Percentiles rank a stretch among this genome's conserved stretches.
Conservation (phyloP, 1,140 invertebrate genomes). For the Diorhabda sublineata region DNA sequence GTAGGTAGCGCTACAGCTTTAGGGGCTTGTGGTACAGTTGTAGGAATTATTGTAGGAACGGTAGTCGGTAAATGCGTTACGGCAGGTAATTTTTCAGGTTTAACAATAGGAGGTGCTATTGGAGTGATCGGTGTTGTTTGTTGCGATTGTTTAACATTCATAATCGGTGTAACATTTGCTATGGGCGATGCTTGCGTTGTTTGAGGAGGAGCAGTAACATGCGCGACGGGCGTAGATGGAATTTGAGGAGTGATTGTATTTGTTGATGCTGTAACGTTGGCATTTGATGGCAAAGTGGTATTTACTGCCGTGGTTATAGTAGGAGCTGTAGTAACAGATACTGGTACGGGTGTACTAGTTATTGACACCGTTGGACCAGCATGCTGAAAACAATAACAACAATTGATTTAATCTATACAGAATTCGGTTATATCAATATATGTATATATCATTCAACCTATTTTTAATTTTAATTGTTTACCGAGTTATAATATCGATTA, state of each 20-base stretch:
- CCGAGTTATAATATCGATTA: too few relatives aligned
- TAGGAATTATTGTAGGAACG: slow-evolving; percentile 20
- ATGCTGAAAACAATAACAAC: not conserved
- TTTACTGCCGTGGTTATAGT: slow-evolving; percentile 12
- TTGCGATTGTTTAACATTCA: slow-evolving; percentile 11
- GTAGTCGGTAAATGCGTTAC: slow-evolving; percentile 12
- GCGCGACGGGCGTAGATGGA: slow-evolving; percentile 21
- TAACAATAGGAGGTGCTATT: slow-evolving; percentile 13
- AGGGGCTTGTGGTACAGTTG: slow-evolving; percentile 35
- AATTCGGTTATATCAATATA: too few relatives aligned
- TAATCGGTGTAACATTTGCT: not conserved
- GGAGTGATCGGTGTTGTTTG: slow-evolving; percentile 24
- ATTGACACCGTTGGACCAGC: not conserved
- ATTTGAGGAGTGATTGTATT: slow-evolving; percentile 23
- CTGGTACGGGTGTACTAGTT: slow-evolving; percentile 28
- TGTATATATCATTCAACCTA: too few relatives aligned
- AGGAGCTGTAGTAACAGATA: slow-evolving; percentile 40
- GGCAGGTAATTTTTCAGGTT: slow-evolving; percentile 21
- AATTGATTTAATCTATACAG: too few relatives aligned
- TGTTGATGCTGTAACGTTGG: slow-evolving; percentile 13
- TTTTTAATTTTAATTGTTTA: too few relatives aligned
- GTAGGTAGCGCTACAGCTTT: slow-evolving; percentile 48
- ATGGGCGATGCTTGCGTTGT: not conserved
- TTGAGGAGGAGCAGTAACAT: slow-evolving; percentile 13
- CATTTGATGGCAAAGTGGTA: not conserved